A percentile compares a stretch with the other conserved stretches of the same genome.
Evolutionary conservation across 53 echinoderm and acorn worm species (phyloP).

Genomic region (Paelopatides confundens): DNA sequence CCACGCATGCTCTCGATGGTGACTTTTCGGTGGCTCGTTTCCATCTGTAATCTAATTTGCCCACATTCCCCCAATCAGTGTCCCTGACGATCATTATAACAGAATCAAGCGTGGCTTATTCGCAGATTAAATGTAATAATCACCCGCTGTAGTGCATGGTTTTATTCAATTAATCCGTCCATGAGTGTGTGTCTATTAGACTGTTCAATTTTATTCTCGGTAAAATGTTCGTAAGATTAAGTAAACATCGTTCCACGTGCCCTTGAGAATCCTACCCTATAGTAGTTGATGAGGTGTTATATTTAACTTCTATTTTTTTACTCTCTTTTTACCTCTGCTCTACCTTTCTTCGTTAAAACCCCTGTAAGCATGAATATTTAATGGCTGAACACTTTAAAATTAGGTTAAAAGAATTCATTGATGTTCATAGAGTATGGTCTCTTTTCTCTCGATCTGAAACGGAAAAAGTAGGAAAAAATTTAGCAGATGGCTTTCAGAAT

Average conservation of each 20-base stretch:
- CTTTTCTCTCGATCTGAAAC: neutral
- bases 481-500: neutral
- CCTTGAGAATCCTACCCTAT: neutral
- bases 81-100: conserved; percentile 35
- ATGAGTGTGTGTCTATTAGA: conserved; percentile 4
- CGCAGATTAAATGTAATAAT: conserved; percentile 23
- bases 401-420: neutral
- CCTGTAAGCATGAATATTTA: conserved; percentile 3
- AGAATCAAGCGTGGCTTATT: conserved; percentile 35
- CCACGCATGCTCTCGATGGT: neutral
- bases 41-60: conserved; percentile 17
- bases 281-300: neutral
- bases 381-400: neutral
- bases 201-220: neutral
- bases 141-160: conserved; percentile 11
- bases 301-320: neutral
- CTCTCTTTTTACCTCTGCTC: neutral
- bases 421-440: neutral
- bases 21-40: neutral
- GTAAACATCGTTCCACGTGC: neutral
- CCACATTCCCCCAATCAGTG: neutral
- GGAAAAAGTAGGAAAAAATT: neutral
- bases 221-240: neutral
- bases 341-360: neutral
- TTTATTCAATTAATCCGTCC: conserved; percentile 32